Percentiles rank a stretch among this genome's conserved stretches.
phyloP scores from a whole-genome alignment of 1,140 invertebrate genomes.

The Phymastichus coffea region DNA sequence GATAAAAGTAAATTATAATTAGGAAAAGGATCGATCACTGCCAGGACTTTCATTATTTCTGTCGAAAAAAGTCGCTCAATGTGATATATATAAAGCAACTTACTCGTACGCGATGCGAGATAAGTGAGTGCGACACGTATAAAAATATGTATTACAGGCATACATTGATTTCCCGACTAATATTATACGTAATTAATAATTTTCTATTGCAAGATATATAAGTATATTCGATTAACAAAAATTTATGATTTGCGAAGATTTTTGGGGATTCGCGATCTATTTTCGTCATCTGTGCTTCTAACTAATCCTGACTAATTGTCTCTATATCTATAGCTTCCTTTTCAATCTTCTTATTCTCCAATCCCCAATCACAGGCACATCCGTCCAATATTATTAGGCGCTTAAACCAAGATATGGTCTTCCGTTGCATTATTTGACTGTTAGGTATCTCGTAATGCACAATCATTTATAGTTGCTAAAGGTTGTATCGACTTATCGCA shows the following conservation, averaged over 20 bases:
- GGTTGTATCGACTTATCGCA: no score
- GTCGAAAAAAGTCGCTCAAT: conserved; percentile 17
- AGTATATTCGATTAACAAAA: no score
- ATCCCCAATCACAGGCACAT: conserved; percentile 25
- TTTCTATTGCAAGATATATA: background rate
- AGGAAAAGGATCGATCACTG: no score
- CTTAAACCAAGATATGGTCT: conserved; percentile 1
- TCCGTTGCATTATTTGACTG: conserved; percentile 12
- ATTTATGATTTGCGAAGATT: conserved; percentile 10
- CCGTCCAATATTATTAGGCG: conserved; percentile 27
- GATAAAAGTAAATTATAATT: no score
- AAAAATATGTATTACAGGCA: conserved; percentile 5
- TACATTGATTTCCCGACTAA: background rate
- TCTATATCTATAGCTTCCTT: conserved; percentile 1
- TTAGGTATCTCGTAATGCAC: no score
- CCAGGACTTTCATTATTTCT: conserved; percentile 22
- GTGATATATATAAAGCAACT: conserved; percentile 22
- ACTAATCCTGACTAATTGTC: background rate
- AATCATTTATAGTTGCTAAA: no score
- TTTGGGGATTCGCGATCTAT: conserved; percentile 12
- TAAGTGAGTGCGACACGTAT: background rate
- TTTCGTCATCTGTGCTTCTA: conserved; percentile 11
- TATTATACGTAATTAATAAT: background rate
- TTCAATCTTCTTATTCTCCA: background rate
- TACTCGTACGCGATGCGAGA: background rate